Evolutionary conservation across 1,140 invertebrate species (phyloP).

Genomic region (Brachionus sp.): DNA sequence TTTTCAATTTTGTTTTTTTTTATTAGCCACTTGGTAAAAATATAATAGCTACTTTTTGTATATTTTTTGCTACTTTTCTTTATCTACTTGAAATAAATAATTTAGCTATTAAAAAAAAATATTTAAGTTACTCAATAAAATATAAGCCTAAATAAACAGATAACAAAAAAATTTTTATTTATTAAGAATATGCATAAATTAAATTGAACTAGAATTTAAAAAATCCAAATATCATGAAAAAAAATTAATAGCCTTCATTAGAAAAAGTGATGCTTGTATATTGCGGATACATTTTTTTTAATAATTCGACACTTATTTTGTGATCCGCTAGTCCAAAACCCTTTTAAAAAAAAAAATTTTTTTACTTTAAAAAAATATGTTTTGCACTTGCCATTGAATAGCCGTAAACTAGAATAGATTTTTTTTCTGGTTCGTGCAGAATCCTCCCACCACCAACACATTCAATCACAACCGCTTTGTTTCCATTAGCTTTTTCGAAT

Average conservation of each 20-base stretch:
- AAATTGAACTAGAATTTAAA: background rate
- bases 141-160: too few species aligned
- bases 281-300: slow-evolving; percentile 71
- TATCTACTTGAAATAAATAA: too few species aligned
- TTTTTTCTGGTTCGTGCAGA: slow-evolving; percentile 69
- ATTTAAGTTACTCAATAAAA: too few species aligned
- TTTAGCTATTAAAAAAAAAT: too few species aligned
- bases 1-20: too few species aligned
- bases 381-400: slow-evolving; percentile 70
- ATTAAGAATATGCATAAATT: background rate
- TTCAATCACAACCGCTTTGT: slow-evolving; percentile 65
- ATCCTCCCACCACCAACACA: slow-evolving; percentile 81
- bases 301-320: slow-evolving; percentile 67
- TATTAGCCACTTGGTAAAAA: too few species aligned
- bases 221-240: background rate
- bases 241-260: slow-evolving; percentile 74
- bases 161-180: too few species aligned
- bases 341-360: slow-evolving; percentile 53
- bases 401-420: slow-evolving; percentile 76
- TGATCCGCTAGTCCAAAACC: slow-evolving; percentile 82
- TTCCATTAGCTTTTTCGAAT: slow-evolving; percentile 61
- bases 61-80: too few species aligned
- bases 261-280: slow-evolving; percentile 71
- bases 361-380: background rate
- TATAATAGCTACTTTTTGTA: too few species aligned